These are phyloP conservation scores for Dipus sagitta DNA, from an alignment of 2,797 vertebrate genomes.

Conservation along the genomic window DNA sequence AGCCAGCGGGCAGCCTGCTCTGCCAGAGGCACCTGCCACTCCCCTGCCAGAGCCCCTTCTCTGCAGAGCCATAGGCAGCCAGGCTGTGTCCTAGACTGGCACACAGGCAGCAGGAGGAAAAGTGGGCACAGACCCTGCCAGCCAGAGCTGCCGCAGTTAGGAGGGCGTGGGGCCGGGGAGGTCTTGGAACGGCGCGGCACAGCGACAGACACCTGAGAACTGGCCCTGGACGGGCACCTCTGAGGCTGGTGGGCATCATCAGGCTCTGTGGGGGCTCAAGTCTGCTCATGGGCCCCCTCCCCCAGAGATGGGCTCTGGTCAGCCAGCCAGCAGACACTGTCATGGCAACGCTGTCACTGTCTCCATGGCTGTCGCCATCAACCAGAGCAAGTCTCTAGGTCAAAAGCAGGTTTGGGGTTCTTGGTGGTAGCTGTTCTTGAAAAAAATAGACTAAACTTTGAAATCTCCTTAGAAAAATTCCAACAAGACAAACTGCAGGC, in stretches of 20 bases:
- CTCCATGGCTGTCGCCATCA: slow-evolving; percentile 89
- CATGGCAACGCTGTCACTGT: slow-evolving; percentile 94
- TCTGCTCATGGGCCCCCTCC: slow-evolving; percentile 56
- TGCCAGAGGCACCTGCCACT: background rate
- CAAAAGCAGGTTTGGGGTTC: slow-evolving; percentile 85
- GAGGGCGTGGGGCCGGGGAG: background rate
- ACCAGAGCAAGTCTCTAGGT: slow-evolving; percentile 87
- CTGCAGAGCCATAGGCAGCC: background rate
- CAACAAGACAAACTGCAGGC: slow-evolving; percentile 82
- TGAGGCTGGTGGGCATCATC: background rate
- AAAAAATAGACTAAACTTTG: slow-evolving; percentile 89
- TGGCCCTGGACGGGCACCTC: background rate
- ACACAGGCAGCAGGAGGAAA: fast-evolving
- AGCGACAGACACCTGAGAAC: background rate
- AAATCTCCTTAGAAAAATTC: slow-evolving; percentile 87
- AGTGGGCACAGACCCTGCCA: background rate
- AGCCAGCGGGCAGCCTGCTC: background rate
- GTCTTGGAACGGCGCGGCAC: background rate
- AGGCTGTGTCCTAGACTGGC: background rate
- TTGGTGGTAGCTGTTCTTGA: slow-evolving; percentile 79
- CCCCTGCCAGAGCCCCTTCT: background rate
- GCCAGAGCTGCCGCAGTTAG: no score
- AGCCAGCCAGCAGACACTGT: slow-evolving; percentile 79
- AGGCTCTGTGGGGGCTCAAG: background rate
- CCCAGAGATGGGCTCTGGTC: background rate